Percentiles rank a stretch among this genome's conserved stretches.
phyloP scores from a whole-genome alignment of 2,113 vertebrate species.

The Tragulus kanchil region DNA sequence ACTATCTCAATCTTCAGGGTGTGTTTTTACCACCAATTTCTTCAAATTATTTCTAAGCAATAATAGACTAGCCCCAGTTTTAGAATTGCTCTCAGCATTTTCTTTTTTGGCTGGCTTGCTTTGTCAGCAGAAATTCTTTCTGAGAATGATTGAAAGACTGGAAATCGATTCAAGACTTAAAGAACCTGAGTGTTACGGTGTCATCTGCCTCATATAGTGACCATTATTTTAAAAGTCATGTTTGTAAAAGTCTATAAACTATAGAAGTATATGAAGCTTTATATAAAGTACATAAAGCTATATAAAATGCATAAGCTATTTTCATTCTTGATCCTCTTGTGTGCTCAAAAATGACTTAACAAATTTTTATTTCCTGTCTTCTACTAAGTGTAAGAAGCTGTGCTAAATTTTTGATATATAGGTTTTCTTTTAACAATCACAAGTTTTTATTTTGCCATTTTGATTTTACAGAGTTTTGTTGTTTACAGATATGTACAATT shows the following conservation, averaged over 20 bases:
- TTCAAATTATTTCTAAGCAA: constrained; percentile 40
- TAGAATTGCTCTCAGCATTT: constrained; percentile 4
- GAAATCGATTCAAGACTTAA: constrained; percentile 13
- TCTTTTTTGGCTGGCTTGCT: constrained; percentile 36
- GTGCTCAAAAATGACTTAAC: constrained; percentile 19
- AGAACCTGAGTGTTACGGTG: background rate
- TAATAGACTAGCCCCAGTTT: background rate
- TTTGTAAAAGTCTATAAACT: background rate
- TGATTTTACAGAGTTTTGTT: background rate
- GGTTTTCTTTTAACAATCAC: no score
- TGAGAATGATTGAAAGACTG: constrained; percentile 51
- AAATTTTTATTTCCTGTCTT: background rate
- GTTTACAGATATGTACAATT: no score
- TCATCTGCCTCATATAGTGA: background rate
- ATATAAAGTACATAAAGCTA: background rate
- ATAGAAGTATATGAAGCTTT: constrained; percentile 54
- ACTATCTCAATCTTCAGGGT: background rate
- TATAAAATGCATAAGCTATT: constrained; percentile 36
- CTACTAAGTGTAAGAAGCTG: background rate
- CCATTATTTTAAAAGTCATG: constrained; percentile 27
- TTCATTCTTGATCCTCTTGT: constrained; percentile 25
- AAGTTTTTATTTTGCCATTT: background rate
- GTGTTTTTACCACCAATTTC: background rate
- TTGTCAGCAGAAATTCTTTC: constrained; percentile 59
- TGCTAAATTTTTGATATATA: background rate